Evolutionary conservation across 2,113 vertebrate species (phyloP).

Genomic region (Lutjanus erythropterus): DNA sequence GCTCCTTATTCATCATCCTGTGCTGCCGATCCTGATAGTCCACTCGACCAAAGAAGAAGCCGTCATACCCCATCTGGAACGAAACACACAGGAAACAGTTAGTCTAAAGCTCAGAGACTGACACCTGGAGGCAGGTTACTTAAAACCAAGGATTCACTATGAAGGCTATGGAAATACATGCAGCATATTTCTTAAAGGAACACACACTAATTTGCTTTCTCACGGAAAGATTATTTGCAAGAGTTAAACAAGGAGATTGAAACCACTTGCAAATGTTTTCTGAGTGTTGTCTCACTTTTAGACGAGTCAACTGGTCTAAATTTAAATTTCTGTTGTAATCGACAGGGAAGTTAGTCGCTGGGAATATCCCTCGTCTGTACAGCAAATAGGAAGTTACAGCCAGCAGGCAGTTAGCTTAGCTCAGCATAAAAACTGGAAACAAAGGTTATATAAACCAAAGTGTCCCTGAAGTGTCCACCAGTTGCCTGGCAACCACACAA

Average conservation of each 20-base stretch:
- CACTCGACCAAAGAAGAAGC: slow-evolving; percentile 92
- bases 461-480: no score
- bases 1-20: slow-evolving; percentile 74
- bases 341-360: no score
- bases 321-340: no score
- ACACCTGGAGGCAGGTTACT: no score
- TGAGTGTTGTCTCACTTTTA: no score
- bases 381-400: background rate
- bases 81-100: background rate
- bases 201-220: no score
- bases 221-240: no score
- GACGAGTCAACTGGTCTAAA: no score
- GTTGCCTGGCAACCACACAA: no score
- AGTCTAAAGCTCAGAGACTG: background rate
- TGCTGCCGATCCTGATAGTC: slow-evolving; percentile 90
- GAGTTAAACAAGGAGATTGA: background rate
- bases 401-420: background rate
- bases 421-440: background rate
- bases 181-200: background rate
- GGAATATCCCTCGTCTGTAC: background rate
- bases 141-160: background rate
- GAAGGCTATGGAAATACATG: background rate
- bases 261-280: no score
- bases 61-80: slow-evolving; percentile 92
- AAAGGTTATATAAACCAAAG: no score